Base-by-base conservation (phyloP, 2,797 vertebrate species). In the Coreius guichenoti region DNA sequence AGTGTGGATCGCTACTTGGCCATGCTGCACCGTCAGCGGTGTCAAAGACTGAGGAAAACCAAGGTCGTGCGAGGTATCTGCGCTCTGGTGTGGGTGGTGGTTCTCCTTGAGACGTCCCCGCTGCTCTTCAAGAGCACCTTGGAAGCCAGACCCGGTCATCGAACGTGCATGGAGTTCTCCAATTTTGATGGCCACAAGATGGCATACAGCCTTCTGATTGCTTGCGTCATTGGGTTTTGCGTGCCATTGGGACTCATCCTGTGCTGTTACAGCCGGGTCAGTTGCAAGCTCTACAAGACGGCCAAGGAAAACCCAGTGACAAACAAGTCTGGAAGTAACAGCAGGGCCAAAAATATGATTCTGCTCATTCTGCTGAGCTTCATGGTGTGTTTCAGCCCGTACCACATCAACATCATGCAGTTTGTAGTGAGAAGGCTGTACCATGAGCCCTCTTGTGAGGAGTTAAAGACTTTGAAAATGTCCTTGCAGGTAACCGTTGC, bases 141-240 rank as follows among this genome's bases (percentile, higher is more conserved):
- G 36, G 91, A 70, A 0, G 54, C 85, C 4, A 88, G 90, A 84
- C 89, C 89, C 0, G 92, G 87, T 54, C 95, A 91, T 78, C 65
- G 89, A 51, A 96, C 95, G 0, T 97, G 97, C 90, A 96, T 97
- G 97, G 97, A 97, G 89, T 96, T 96, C 65, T 93, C 93, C 79
- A 95, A 94, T 81, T 91, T 96, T 0, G 93, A 95, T n/a, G 90
- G 86, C 29, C 82, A 5, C 23, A 85, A 70, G 67, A 93, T 92
- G 26, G 93, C 94, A 1, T 93, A 93, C 12, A 63, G 93, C 36
- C 90, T 96, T 72, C 89, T 96, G 16, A 31, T 94, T 82, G 96
- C 94, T 78, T 97, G 96, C 0, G 0, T 86, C 2, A 0, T 95
- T 1, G 95, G 96, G 16, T 97, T 97, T 92, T 96, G 93, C 74